These are phyloP conservation scores for Lipophrys pholis DNA, from an alignment of 2,113 vertebrate genomes.

Conservation along the genomic window DNA sequence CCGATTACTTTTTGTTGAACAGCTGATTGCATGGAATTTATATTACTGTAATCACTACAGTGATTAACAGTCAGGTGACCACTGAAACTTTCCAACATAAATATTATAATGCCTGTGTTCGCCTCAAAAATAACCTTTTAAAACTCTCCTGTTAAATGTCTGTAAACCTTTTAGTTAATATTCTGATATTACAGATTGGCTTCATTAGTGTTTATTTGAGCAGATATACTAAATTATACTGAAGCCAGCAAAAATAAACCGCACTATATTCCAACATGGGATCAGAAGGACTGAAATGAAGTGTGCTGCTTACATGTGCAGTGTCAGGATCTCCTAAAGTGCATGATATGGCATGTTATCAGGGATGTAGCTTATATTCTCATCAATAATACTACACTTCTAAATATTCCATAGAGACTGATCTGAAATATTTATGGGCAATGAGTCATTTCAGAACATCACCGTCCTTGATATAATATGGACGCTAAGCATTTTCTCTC, in stretches of 20 bases:
- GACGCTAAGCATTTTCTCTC: not conserved
- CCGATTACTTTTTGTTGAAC: slow-evolving; percentile 12
- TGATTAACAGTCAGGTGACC: slow-evolving; percentile 25
- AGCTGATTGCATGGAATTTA: slow-evolving; percentile 5
- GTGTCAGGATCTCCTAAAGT: not conserved
- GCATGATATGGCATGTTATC: not conserved
- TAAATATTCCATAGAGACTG: slow-evolving; percentile 20
- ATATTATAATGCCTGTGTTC: too few relatives aligned
- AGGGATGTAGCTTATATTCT: not conserved
- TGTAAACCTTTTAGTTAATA: too few relatives aligned
- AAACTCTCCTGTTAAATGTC: too few relatives aligned
- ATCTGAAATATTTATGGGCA: slow-evolving; percentile 12
- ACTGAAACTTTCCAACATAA: not conserved
- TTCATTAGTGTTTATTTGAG: too few relatives aligned
- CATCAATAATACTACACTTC: slow-evolving; percentile 8
- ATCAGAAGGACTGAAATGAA: too few relatives aligned
- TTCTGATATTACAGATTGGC: too few relatives aligned
- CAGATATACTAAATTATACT: too few relatives aligned
- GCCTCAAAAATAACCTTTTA: too few relatives aligned
- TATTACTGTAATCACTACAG: slow-evolving; percentile 7
- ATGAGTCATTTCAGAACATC: not conserved
- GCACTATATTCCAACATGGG: too few relatives aligned
- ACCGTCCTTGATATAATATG: too few relatives aligned
- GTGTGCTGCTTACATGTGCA: too few relatives aligned
- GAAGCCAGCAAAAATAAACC: too few relatives aligned